A percentile compares a stretch with the other conserved stretches of the same genome.
These are phyloP conservation scores for Lysandra coridon DNA, from an alignment of 2,888 invertebrate species.

Conservation along the genomic window DNA sequence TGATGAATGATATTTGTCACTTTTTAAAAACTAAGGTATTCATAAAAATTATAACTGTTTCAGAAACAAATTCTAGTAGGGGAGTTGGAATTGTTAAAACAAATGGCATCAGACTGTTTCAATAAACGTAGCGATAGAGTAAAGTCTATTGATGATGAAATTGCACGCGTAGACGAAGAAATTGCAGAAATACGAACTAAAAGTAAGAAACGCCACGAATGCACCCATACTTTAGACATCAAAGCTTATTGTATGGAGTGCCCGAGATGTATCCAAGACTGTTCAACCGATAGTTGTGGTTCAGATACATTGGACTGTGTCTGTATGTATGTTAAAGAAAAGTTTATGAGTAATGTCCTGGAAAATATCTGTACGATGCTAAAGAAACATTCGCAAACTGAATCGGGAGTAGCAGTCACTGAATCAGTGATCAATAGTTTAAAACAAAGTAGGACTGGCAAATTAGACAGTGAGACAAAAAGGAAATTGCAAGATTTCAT, in stretches of 20 bases:
- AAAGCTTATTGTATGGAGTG: conserved; percentile 64
- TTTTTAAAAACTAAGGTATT: too few relatives aligned
- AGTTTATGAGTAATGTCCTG: conserved; percentile 68
- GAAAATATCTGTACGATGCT: conserved; percentile 27
- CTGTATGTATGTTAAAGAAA: conserved; percentile 61
- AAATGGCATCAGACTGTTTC: conserved; percentile 54
- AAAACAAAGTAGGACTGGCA: conserved; percentile 64
- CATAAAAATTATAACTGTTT: background rate
- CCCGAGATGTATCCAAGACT: conserved; percentile 60
- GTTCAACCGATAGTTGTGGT: conserved; percentile 55
- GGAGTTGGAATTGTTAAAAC: conserved; percentile 58
- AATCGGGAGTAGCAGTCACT: conserved; percentile 50
- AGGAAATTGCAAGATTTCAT: conserved; percentile 63
- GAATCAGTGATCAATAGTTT: conserved; percentile 57
- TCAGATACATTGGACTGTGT: conserved; percentile 59
- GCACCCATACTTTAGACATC: conserved; percentile 57
- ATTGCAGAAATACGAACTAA: conserved; percentile 49
- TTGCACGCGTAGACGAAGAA: conserved; percentile 51
- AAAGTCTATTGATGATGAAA: conserved; percentile 51
- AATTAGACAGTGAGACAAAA: conserved; percentile 57
- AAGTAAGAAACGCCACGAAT: conserved; percentile 58
- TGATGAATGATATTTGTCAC: background rate
- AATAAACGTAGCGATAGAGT: conserved; percentile 60
- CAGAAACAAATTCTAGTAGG: conserved; percentile 47
- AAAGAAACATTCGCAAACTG: conserved; percentile 10